Evolutionary conservation across 2,797 vertebrate species (phyloP).

Genomic region (Trachurus trachurus): DNA sequence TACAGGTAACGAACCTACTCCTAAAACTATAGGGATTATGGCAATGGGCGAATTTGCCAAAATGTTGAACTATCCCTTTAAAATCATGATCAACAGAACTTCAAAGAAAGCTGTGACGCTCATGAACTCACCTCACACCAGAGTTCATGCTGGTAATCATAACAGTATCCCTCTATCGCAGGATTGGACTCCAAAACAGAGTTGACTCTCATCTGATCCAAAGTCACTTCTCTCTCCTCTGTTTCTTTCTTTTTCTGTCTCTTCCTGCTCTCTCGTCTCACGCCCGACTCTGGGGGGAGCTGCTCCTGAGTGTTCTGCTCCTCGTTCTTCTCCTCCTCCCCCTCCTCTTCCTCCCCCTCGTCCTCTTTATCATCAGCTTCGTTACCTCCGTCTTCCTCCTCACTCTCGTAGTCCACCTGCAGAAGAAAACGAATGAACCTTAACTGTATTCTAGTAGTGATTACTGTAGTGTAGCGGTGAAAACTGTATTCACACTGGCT

Average conservation of each 20-base stretch:
- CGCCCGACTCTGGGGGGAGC: not conserved
- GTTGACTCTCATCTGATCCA: slow-evolving; percentile 80
- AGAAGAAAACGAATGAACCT: not conserved
- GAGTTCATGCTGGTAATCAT: slow-evolving; percentile 86
- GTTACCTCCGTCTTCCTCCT: slow-evolving; percentile 81
- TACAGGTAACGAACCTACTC: no score
- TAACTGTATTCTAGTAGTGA: not conserved
- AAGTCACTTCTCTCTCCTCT: accelerated
- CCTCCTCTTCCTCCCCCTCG: slow-evolving; percentile 27
- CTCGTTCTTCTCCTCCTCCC: not conserved
- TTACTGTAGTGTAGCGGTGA: not conserved
- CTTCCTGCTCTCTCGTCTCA: not conserved
- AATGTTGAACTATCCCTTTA: no score
- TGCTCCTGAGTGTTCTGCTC: slow-evolving; percentile 13
- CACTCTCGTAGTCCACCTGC: slow-evolving; percentile 97
- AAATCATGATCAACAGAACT: not conserved
- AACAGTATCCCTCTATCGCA: slow-evolving; percentile 88
- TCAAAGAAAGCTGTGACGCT: not conserved
- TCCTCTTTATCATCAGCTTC: slow-evolving; percentile 76
- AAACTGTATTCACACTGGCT: no score
- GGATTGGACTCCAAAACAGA: slow-evolving; percentile 84
- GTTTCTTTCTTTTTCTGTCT: accelerated
- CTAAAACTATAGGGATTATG: no score
- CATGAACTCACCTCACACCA: slow-evolving; percentile 92
- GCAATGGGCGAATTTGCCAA: no score